phyloP scores from a whole-genome alignment of 2,888 invertebrate genomes.

The Cerastis rubricosa region DNA sequence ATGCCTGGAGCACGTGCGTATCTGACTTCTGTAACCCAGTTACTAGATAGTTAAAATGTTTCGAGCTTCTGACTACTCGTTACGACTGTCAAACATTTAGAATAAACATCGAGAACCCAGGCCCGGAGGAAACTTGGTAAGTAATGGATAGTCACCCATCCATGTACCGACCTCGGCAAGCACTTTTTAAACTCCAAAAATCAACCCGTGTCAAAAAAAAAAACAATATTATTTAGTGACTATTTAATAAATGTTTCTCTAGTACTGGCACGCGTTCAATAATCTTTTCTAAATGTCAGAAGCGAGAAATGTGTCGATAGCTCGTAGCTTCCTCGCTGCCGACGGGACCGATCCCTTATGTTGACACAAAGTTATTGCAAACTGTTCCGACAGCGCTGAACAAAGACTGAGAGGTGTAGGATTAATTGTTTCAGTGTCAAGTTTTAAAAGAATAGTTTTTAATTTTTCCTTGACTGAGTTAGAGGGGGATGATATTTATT shows the following conservation, averaged over 20 bases:
- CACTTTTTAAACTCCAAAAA: background rate
- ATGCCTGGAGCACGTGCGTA: background rate
- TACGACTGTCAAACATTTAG: background rate
- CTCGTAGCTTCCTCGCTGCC: background rate
- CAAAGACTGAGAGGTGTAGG: background rate
- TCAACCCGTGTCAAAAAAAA: background rate
- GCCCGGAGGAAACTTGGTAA: background rate
- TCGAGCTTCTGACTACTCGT: background rate
- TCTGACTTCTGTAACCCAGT: background rate
- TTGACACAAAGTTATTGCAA: constrained; percentile 23
- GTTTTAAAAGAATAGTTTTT: background rate
- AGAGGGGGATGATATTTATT: background rate
- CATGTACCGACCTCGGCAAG: background rate
- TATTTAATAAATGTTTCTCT: background rate
- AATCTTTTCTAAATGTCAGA: background rate
- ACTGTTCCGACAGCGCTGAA: background rate
- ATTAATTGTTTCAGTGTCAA: background rate
- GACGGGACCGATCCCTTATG: background rate
- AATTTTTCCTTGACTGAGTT: background rate
- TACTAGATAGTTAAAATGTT: background rate
- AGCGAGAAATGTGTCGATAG: background rate
- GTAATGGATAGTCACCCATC: background rate
- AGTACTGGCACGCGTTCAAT: background rate
- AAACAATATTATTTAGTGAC: background rate
- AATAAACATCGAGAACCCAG: background rate